Evolutionary conservation across 2,797 vertebrate genomes (phyloP).

Genomic region (Mycteria americana): DNA sequence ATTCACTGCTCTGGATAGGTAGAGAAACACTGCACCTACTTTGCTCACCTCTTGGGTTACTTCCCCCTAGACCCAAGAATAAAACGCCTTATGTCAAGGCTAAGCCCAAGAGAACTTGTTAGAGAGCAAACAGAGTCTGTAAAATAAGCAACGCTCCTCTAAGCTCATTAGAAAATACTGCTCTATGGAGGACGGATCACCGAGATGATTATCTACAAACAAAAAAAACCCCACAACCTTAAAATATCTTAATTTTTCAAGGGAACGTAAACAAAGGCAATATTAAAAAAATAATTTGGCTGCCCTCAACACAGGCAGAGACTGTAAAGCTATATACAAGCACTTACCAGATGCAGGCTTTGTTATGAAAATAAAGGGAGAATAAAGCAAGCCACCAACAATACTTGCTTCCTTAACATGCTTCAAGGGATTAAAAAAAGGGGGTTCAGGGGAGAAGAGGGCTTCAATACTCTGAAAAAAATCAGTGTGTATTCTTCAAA

Average conservation of each 20-base stretch:
- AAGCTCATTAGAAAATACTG: not conserved
- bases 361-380: not conserved
- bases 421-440: not conserved
- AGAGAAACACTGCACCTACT: not conserved
- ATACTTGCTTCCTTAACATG: not conserved
- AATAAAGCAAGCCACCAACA: not conserved
- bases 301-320: not conserved
- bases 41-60: not conserved
- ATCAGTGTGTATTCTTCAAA: not conserved
- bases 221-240: not conserved
- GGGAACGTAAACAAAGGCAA: not conserved
- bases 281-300: not conserved
- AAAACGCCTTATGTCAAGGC: not conserved
- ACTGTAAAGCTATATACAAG: not conserved
- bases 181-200: not conserved
- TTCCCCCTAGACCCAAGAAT: not conserved
- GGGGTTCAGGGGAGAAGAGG: not conserved
- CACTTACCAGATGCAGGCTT: not conserved
- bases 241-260: not conserved
- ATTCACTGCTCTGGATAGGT: not conserved
- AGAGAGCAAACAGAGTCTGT: not conserved
- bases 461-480: not conserved
- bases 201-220: not conserved
- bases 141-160: not conserved
- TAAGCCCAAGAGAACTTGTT: not conserved